Percentiles rank a stretch among this genome's conserved stretches.
Conservation (phyloP, 2,888 invertebrate genomes). For the Podotricha telesiphe region DNA sequence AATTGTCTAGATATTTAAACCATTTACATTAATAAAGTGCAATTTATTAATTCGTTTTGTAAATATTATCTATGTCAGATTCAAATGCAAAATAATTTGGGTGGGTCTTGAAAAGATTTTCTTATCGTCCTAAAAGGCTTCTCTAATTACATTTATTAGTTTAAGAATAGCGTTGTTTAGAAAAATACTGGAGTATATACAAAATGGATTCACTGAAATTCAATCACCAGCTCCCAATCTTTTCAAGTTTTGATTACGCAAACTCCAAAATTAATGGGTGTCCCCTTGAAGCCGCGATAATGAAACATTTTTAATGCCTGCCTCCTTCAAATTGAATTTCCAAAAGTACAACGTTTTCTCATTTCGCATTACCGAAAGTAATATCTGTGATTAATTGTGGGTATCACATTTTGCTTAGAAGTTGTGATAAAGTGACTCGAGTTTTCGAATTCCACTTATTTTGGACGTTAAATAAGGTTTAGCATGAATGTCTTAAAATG, state of each 20-base stretch:
- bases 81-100: no score
- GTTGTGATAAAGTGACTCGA: slow-evolving; percentile 28
- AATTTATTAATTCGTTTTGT: no score
- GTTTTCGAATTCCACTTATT: slow-evolving; percentile 33
- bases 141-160: no score
- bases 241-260: slow-evolving; percentile 63
- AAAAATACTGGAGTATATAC: no score
- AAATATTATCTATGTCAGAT: no score
- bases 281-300: slow-evolving; percentile 57
- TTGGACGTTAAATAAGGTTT: slow-evolving; percentile 13
- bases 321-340: slow-evolving; percentile 66
- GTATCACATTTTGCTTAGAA: slow-evolving; percentile 2
- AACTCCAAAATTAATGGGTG: slow-evolving; percentile 68
- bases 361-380: slow-evolving; percentile 51
- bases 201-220: background rate
- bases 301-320: slow-evolving; percentile 69
- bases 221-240: slow-evolving; percentile 30
- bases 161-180: no score
- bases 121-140: no score
- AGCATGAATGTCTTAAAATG: slow-evolving; percentile 3
- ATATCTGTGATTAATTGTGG: slow-evolving; percentile 49
- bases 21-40: no score
- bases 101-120: no score
- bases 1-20: no score
- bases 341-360: slow-evolving; percentile 54